A percentile compares a stretch with the other conserved stretches of the same genome.
phyloP scores from a whole-genome alignment of 2,113 vertebrate genomes.

The Propithecus coquereli region DNA sequence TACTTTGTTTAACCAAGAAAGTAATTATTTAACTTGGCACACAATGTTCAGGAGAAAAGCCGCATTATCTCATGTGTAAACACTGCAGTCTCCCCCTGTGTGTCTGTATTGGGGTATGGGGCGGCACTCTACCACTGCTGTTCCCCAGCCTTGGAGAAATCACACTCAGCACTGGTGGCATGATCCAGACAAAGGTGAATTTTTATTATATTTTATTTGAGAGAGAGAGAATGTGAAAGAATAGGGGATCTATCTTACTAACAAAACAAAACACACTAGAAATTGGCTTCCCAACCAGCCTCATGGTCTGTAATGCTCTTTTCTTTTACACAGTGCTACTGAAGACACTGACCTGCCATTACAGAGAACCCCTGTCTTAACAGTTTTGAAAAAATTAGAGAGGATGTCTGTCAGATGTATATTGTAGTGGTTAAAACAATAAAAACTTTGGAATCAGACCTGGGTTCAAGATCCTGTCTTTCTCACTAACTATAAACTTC shows the following conservation, averaged over 20 bases:
- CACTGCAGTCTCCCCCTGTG: background rate
- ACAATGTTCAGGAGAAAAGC: background rate
- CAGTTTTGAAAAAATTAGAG: background rate
- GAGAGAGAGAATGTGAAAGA: background rate
- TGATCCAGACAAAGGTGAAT: background rate
- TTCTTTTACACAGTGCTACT: background rate
- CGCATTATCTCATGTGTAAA: background rate
- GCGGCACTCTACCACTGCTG: background rate
- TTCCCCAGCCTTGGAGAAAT: background rate
- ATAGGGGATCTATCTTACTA: background rate
- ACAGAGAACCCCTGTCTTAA: background rate
- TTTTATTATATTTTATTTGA: background rate
- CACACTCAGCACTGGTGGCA: background rate
- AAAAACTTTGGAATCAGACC: background rate
- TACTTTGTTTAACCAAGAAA: background rate
- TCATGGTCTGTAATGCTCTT: background rate
- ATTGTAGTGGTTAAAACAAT: background rate
- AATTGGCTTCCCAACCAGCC: background rate
- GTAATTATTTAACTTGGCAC: constrained; percentile 38
- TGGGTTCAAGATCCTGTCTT: background rate
- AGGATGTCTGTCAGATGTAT: background rate
- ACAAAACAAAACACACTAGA: background rate
- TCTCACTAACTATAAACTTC: background rate
- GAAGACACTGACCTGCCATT: background rate
- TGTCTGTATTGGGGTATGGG: background rate